A percentile compares a stretch with the other conserved stretches of the same genome.
Evolutionary conservation across 2,888 invertebrate genomes (phyloP).

Genomic region (Erynnis tages): DNA sequence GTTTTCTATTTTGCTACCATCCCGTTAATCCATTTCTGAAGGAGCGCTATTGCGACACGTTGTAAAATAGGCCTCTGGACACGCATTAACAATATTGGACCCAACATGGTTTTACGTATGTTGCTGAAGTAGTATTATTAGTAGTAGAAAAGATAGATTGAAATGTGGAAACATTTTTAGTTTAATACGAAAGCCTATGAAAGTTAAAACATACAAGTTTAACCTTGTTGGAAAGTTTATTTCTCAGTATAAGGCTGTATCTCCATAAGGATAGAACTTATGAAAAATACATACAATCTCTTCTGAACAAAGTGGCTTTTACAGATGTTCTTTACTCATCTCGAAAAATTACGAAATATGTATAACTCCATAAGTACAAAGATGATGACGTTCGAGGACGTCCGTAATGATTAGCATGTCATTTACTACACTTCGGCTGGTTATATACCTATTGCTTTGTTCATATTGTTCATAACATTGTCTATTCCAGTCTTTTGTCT

Average conservation of each 20-base stretch:
- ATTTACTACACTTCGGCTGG: slow-evolving; percentile 10
- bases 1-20: slow-evolving; percentile 21
- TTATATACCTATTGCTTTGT: slow-evolving; percentile 20
- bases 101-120: no score
- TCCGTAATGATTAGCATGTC: slow-evolving; percentile 14
- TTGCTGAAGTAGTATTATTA: no score
- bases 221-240: no score
- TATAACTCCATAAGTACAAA: slow-evolving; percentile 3
- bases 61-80: slow-evolving; percentile 20
- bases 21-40: slow-evolving; percentile 15
- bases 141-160: no score
- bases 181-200: no score
- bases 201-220: no score
- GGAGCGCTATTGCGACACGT: slow-evolving; percentile 13
- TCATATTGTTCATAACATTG: slow-evolving; percentile 2
- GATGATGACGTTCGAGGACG: slow-evolving; percentile 19
- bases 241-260: no score
- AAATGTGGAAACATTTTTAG: no score
- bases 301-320: neutral
- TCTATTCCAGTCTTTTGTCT: neutral
- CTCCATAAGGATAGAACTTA: no score
- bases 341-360: slow-evolving; percentile 21
- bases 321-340: neutral
- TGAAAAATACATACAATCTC: no score
- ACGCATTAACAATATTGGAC: slow-evolving; percentile 13